Base-by-base conservation (phyloP, 2,113 vertebrate species). In the Pluvialis apricaria region DNA sequence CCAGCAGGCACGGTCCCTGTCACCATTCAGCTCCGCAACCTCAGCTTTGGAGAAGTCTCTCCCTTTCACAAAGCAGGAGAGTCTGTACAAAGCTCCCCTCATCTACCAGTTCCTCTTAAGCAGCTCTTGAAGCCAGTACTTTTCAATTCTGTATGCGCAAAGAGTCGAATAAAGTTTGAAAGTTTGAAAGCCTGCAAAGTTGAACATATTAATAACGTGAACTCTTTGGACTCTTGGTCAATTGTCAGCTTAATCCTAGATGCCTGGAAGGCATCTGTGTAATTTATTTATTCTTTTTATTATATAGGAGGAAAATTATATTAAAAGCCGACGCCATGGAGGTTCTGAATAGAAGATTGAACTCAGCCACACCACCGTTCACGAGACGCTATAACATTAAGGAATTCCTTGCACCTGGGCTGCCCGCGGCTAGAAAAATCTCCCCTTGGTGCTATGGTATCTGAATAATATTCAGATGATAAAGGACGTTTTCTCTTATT, bases 241-340 rank as follows among this genome's bases (percentile, higher is more conserved):
- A 89, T 95, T 97, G 91, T 97, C 96, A 91, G 83, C 82, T 96
- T 97, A 97, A 98, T 95, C 91, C 82, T 82, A 92, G 87, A 95
- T 94, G 96, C 88, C 96, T 98, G 62, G 93, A 58, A 96, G 97
- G 96, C 95, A 96, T 70, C 26, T 1, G 70, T 90, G 62, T 94
- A 94, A 97, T 94, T 82, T 95, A 97, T 96, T 97, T 97, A 96
- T 97, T 97, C 97, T 97, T 97, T 97, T 97, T 92, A 97, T 96
- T 97, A 91, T 86, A 95, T 73, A 85, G 78, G 76, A 95, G 66
- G 70, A 65, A 97, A 96, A 97, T 94, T 64, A 92, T 96, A 97
- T 97, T 97, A 97, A 97, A 97, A 98, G 92, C 82, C 3, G 5
- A 97, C 94, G 92, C 66, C 3, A 4, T 86, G 73, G 55, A 96